Base-by-base conservation (phyloP, 2,888 invertebrate species). In the Leptopilina myrica region DNA sequence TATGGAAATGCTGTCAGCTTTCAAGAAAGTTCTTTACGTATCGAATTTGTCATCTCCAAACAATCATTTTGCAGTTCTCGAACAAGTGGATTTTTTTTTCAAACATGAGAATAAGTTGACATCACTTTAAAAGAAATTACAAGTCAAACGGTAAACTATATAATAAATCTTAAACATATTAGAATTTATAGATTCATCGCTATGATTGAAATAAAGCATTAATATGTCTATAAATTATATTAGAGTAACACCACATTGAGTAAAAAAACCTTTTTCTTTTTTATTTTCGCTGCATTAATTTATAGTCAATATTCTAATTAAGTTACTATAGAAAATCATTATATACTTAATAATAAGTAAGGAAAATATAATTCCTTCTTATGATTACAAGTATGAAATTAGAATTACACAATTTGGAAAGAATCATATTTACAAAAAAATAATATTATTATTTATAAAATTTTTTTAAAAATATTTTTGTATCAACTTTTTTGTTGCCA, bases 1-100 rank as follows among this genome's bases (percentile, higher is more conserved):
- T 89, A 97, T 99, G 97, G 98, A 98, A 92, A 95, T 99, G 94
- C 92, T 98, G 69, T 95, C 97, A 0, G 97, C 97, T 14, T 99
- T 99, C 93, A 98, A 97, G 46, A 96, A 97, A 46, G 95, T 97
- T 33, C 93, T 99, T 66, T 98, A 98, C 92, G 98, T 99, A 80
- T 98, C 98, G 6, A 98, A 98, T 92, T 93, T 99, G 80, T 96
- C 96, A 7, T 94, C 94, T 85, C 94, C 97, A 0, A 97, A 98
- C 85, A 97, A 99, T 91, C 93, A 99, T 40, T 88, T 97, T 85
- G 93, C 95, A 14, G 97, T 97, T 20, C 92, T 98, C 15, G 97
- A 97, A 89, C 95, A 97, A 86, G 94, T 95, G 76, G 96, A 97
- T 86, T 94, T 95, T 6, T 98, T 98, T 92, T 93, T 93, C 77